phyloP scores from a whole-genome alignment of 2,113 vertebrate genomes.

The Vimba vimba region DNA sequence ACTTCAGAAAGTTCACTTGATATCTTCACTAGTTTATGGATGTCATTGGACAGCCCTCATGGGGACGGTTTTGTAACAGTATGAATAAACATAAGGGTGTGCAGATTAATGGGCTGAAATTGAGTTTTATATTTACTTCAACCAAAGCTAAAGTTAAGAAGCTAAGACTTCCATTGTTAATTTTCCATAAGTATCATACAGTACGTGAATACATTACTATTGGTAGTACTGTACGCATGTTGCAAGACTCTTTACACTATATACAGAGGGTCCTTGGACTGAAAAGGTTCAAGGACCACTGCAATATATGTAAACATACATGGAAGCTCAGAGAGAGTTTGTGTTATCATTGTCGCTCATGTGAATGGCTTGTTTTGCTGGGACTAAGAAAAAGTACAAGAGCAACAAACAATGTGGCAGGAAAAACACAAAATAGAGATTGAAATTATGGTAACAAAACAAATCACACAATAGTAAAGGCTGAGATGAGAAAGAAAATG shows the following conservation, averaged over 20 bases:
- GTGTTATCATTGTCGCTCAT: constrained; percentile 1
- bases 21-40: constrained; percentile 20
- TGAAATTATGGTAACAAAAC: constrained; percentile 2
- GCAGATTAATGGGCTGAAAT: background rate
- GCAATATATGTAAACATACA: constrained; percentile 11
- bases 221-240: background rate
- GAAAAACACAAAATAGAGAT: background rate
- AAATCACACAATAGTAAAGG: constrained; percentile 10
- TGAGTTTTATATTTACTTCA: background rate
- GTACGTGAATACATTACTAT: background rate
- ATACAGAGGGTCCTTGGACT: background rate
- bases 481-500: constrained; percentile 18
- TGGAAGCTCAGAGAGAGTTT: background rate
- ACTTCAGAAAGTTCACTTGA: constrained; percentile 48
- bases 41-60: constrained; percentile 61
- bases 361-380: constrained; percentile 28
- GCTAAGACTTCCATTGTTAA: background rate
- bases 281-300: background rate
- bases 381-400: background rate
- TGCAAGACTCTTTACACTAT: background rate
- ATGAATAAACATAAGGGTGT: background rate
- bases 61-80: background rate
- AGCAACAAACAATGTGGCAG: background rate
- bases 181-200: background rate
- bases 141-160: background rate